Evolutionary conservation across 2,797 vertebrate species (phyloP), one percentile per base, ranked within the genome.

Genomic region (Eptatretus atami): DNA sequence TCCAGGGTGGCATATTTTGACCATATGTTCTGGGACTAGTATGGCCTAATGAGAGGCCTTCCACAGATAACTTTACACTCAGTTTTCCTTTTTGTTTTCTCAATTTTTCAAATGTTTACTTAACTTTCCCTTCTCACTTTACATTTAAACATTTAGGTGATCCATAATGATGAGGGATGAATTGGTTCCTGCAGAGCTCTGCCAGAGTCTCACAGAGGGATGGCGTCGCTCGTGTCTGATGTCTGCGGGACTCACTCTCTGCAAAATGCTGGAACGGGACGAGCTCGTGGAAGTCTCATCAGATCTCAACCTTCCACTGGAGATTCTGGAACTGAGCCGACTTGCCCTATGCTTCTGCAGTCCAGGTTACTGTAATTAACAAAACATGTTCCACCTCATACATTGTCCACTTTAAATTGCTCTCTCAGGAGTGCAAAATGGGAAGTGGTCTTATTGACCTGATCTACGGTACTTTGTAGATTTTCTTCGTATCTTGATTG

Each of bases 321-420:
- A 79, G 66, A 79, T 87, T 67, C 77, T 92, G 13, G 66, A 74
- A 54, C 72, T 95, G 65, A 82, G 84, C 4, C 81, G 80, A 71
- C 83, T 84, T 64, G 85, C 90, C 63, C 75, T 79, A 68, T 81
- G 83, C 2, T 67, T 86, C 65, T 93, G 92, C 69, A 78, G 81
- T 64, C 72, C 79, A 66, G 85, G 92, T 95, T 4, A 44, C 31
- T 44, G 31, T 4, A 44, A 44, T 8, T 44, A 44, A 2, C 31
- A 44, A 44, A 44, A 44, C 31, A 44, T 44, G 31, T 44, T 44
- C 31, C 31, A 44, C 31, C 31, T 44, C 31, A 44, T 44, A 8
- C 31, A 44, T 44, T 44, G 31, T 44, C 4, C 31, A 44, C 31
- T 44, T 52, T 6, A 11, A 65, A 13, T 66, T 67, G 5, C 15